Evolutionary conservation across 1,140 invertebrate species (phyloP), one percentile per base, ranked within the genome.

Genomic region (Ceratosolen solmsi): DNA sequence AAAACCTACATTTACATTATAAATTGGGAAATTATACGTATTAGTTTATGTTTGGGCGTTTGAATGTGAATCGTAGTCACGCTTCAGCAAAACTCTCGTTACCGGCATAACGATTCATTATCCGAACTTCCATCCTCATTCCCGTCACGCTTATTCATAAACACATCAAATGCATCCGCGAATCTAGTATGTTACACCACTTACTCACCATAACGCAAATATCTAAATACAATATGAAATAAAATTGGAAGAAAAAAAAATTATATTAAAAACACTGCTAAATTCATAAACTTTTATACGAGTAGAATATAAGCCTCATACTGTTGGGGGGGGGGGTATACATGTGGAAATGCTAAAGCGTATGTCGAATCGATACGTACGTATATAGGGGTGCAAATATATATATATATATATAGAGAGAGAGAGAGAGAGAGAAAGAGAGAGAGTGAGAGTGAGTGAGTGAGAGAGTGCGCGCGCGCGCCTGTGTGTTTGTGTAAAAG

Each of bases 361-460:
- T 30, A 11, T 9, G 7, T 9, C 20, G 30, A 46, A 68, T 78
- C 60, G 63, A 68, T 78, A 78, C 36, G 60, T 75, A 41, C 30
- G 56, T 76, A 63, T 9, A 25, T 56, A 74, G 20, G 72, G n/a
- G 70, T 30, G 30, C 30, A 63, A 2, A 17, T 22, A 60, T 9
- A 30, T n/a, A 60, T n/a, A 60, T n/a, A 60, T 9, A 30, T 22
- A 60, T n/a, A 60, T 30, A 22, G 30, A 38, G 13, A 38, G 33
- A 68, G 20, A 38, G 49, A 20, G 25, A 22, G 46, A 56, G 46
- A 20, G 46, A 9, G 41, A 54, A 1, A 54, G n/a, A 30, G 46
- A 33, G n/a, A 33, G 3, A 30, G 71, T 2, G 49, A 36, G 27
- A 15, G 65, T 7, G 36, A 20, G 65, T 7, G 36, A 30, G 8